Base-by-base conservation (phyloP, 2,113 vertebrate species). In the Syngnathus typhle region DNA sequence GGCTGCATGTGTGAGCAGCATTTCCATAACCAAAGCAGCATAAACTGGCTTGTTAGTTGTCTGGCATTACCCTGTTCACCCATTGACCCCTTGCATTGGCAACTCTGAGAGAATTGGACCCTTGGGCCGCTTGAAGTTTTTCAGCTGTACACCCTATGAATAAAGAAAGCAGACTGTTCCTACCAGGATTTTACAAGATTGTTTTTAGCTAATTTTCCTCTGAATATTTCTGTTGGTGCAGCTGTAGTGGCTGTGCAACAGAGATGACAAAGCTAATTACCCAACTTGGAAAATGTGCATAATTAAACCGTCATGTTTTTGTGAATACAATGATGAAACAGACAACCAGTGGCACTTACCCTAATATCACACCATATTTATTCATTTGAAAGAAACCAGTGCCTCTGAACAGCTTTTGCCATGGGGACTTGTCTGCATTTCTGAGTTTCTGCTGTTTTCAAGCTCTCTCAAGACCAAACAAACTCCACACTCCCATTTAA, bases 181-280 rank as follows among this genome's bases (percentile, higher is more conserved):
- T 69, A 68, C 73, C 61, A 47, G 67, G 55, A 76, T 27, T 76
- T 78, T 67, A 76, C 77, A 80, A 83, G 66, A 71, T 74, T 64
- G 60, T 76, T 75, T 75, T 77, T 81, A 9, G 0, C 60, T 69
- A 80, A 78, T 79, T 80, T 72, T 55, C 81, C 56, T 44, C 74
- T 77, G 73, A 76, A 82, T 77, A 70, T 87, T 87, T 85, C 56
- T 77, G 71, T 88, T 88, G 87, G 85, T 83, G 65, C 11, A 21
- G 80, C 69, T 61, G 68, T 80, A 60, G 72, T 70, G 69, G 64
- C 76, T 65, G 75, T 63, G 65, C 59, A 65, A 83, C 83, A 67
- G 74, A 82, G 77, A 88, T 80, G 85, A 87, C 85, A 82, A 62
- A 74, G 70, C 78, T 89, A 89, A 89, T 89, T 89, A 83, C 81